A percentile compares a stretch with the other conserved stretches of the same genome.
Conservation (phyloP, 2,888 invertebrate species). For the Boloria selene region DNA sequence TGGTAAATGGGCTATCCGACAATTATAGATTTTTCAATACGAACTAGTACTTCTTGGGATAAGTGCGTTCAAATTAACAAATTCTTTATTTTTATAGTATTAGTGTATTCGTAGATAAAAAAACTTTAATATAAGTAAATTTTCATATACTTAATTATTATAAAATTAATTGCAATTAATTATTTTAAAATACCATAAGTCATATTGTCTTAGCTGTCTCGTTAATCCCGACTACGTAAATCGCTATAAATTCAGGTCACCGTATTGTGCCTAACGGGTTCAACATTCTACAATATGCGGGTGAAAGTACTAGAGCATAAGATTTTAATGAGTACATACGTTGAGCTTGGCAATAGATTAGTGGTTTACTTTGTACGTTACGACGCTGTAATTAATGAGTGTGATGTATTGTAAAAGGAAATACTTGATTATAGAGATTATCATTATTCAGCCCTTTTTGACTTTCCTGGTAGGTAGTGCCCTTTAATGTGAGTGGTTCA, state of each 20-base stretch:
- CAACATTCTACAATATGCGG: constrained; percentile 25
- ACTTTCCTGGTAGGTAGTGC: too few relatives aligned
- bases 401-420: background rate
- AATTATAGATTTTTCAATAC: too few relatives aligned
- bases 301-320: constrained; percentile 31
- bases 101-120: too few relatives aligned
- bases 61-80: too few relatives aligned
- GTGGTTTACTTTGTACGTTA: constrained; percentile 1
- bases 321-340: constrained; percentile 30
- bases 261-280: constrained; percentile 19
- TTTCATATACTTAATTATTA: constrained; percentile 1
- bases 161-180: background rate
- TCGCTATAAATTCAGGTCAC: constrained; percentile 21
- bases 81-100: too few relatives aligned
- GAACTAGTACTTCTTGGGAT: too few relatives aligned
- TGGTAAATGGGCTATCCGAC: too few relatives aligned
- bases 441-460: too few relatives aligned
- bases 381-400: constrained; percentile 4
- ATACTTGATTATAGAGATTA: background rate
- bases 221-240: constrained; percentile 14
- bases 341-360: constrained; percentile 18
- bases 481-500: too few relatives aligned
- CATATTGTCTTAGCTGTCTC: constrained; percentile 13
- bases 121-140: background rate
- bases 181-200: constrained; percentile 13